Conservation (phyloP, 2,113 vertebrate species). For the Salvator merianae region DNA sequence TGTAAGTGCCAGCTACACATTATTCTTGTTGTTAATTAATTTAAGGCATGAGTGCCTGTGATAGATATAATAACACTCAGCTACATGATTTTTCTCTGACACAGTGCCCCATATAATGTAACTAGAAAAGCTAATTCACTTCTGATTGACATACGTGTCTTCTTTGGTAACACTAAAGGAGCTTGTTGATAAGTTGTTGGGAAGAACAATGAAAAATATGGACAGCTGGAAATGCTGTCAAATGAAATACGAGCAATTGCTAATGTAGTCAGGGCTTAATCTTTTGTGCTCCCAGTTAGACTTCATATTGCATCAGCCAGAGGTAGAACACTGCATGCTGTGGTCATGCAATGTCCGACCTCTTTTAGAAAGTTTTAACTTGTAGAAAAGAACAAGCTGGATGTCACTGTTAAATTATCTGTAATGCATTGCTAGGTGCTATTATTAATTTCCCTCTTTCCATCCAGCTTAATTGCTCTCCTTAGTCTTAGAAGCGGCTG, state of each 20-base stretch:
- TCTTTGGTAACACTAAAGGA: slow-evolving; percentile 30
- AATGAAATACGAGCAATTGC: neutral
- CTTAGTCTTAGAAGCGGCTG: slow-evolving; percentile 67
- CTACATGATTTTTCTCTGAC: slow-evolving; percentile 55
- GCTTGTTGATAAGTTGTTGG: neutral
- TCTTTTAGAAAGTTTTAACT: too few relatives aligned
- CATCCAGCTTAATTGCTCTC: slow-evolving; percentile 72
- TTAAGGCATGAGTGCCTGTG: slow-evolving; percentile 49
- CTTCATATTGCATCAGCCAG: slow-evolving; percentile 44
- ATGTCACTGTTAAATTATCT: slow-evolving; percentile 50
- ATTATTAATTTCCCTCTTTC: slow-evolving; percentile 64
- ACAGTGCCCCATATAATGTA: slow-evolving; percentile 58
- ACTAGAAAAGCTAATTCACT: slow-evolving; percentile 66
- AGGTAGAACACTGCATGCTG: slow-evolving; percentile 24
- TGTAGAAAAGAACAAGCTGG: slow-evolving; percentile 47
- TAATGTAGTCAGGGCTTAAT: neutral
- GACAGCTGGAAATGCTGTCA: slow-evolving; percentile 40
- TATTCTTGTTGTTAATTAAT: slow-evolving; percentile 34
- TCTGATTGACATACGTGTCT: slow-evolving; percentile 46
- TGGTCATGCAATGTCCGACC: slow-evolving; percentile 45
- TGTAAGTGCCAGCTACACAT: neutral
- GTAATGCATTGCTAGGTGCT: slow-evolving; percentile 64
- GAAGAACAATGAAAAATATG: slow-evolving; percentile 38
- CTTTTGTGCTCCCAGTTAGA: neutral
- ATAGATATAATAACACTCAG: slow-evolving; percentile 58